Evolutionary conservation across 2,888 invertebrate species (phyloP).

Genomic region (Phaonia tiefii): DNA sequence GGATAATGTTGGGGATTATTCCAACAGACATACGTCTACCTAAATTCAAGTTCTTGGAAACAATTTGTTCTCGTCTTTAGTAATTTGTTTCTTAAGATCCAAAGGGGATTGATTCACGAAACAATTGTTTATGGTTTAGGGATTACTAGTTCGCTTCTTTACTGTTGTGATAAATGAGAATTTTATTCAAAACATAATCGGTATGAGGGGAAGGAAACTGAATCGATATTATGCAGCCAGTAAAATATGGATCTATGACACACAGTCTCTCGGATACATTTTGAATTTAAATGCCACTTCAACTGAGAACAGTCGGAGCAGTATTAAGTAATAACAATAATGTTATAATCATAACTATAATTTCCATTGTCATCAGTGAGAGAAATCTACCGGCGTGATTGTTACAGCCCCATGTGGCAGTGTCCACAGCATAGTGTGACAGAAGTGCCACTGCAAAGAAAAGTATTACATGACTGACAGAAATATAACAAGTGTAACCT

Average conservation of each 20-base stretch:
- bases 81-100: background rate
- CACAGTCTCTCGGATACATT: conserved; percentile 1
- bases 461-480: too few relatives aligned
- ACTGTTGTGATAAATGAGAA: conserved; percentile 31
- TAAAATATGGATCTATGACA: too few relatives aligned
- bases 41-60: conserved; percentile 32
- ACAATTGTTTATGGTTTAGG: conserved; percentile 31
- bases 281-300: background rate
- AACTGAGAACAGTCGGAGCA: too few relatives aligned
- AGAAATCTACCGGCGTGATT: conserved; percentile 16
- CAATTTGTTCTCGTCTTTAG: conserved; percentile 20
- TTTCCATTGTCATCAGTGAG: conserved; percentile 27
- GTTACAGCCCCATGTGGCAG: too few relatives aligned
- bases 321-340: conserved; percentile 25
- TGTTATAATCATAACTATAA: conserved; percentile 29
- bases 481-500: too few relatives aligned
- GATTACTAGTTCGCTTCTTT: background rate
- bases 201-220: too few relatives aligned
- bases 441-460: too few relatives aligned
- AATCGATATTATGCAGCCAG: too few relatives aligned
- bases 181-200: conserved; percentile 32
- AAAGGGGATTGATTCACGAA: background rate
- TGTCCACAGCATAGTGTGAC: too few relatives aligned
- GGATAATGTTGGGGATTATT: conserved; percentile 12
- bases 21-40: background rate